These are phyloP conservation scores for Tachypleus tridentatus DNA, from an alignment of 1,140 invertebrate species.

Conservation along the genomic window DNA sequence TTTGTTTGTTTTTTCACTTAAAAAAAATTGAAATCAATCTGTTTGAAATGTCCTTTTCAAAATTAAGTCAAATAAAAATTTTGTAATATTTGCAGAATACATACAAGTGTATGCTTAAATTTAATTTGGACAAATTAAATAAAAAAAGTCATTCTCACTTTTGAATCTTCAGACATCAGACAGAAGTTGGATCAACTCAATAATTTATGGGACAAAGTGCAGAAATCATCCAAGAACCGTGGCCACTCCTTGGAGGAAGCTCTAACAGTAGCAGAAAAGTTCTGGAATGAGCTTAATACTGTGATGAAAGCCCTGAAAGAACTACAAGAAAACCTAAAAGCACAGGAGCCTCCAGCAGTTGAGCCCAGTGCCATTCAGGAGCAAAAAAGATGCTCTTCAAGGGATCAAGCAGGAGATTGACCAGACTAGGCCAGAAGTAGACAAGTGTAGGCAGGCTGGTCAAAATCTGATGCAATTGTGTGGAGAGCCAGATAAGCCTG, in stretches of 20 bases:
- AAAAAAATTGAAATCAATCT: too few relatives aligned
- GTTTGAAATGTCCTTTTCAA: too few relatives aligned
- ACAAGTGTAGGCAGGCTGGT: conserved; percentile 77
- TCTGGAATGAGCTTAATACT: conserved; percentile 86
- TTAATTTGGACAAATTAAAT: too few relatives aligned
- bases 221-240: conserved; percentile 68
- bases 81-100: too few relatives aligned
- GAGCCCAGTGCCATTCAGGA: conserved; percentile 84
- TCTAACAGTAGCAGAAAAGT: conserved; percentile 72
- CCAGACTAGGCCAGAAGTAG: conserved; percentile 82
- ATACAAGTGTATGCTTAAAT: too few relatives aligned
- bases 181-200: conserved; percentile 85
- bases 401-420: conserved; percentile 90
- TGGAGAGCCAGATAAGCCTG: conserved; percentile 90
- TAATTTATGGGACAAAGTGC: conserved; percentile 84
- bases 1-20: too few relatives aligned
- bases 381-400: conserved; percentile 73
- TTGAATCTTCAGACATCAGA: conserved; percentile 55
- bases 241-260: conserved; percentile 74
- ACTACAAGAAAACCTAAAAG: conserved; percentile 69
- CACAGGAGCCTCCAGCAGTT: conserved; percentile 82
- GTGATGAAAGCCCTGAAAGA: conserved; percentile 80
- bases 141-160: too few relatives aligned
- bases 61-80: too few relatives aligned
- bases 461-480: conserved; percentile 83